Evolutionary conservation across 2,113 vertebrate species (phyloP).

Genomic region (Prunella himalayana): DNA sequence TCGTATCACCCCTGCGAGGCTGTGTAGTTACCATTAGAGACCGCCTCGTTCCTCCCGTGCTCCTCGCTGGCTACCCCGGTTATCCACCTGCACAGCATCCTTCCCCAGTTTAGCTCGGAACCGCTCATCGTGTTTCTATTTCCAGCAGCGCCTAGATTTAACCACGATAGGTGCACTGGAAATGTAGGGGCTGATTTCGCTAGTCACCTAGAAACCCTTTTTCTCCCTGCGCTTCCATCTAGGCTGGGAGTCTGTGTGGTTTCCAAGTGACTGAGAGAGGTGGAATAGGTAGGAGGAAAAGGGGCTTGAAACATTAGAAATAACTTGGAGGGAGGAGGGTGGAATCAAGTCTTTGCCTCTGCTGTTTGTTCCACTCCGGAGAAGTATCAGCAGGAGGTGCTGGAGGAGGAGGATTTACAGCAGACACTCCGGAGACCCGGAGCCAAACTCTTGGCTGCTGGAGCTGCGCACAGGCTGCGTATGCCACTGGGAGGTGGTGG

Average conservation of each 20-base stretch:
- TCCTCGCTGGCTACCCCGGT: background rate
- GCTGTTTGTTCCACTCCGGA: background rate
- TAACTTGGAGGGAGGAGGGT: constrained; percentile 11
- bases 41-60: background rate
- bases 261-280: constrained; percentile 26
- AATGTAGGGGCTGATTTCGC: background rate
- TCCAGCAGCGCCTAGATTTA: background rate
- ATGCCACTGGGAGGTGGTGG: constrained; percentile 51
- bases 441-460: constrained; percentile 33
- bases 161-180: background rate
- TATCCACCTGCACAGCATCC: constrained; percentile 18
- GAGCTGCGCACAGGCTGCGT: background rate
- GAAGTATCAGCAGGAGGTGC: constrained; percentile 54
- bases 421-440: constrained; percentile 18
- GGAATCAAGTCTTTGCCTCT: background rate
- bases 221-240: background rate
- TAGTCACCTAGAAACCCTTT: constrained; percentile 17
- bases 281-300: constrained; percentile 52
- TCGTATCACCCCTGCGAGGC: background rate
- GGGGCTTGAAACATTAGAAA: background rate
- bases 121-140: background rate
- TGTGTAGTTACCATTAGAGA: background rate
- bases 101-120: background rate
- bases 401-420: constrained; percentile 48
- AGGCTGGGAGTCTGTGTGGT: constrained; percentile 16